Conservation (phyloP, 1,140 invertebrate species). For the Drosophila tristis region DNA sequence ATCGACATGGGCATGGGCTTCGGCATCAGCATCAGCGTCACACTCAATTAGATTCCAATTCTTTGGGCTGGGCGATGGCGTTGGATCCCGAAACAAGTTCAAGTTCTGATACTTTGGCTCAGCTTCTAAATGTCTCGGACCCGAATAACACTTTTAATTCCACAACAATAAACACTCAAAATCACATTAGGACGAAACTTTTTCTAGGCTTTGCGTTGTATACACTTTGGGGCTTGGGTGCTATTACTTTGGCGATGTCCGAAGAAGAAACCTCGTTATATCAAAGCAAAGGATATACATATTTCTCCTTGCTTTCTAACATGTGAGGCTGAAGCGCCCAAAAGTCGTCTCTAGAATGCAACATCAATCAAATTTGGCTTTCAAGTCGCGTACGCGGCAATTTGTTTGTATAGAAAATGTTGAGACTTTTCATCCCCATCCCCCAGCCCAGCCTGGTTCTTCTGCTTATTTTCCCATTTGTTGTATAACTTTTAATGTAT, state of each 20-base stretch:
- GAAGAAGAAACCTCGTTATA: neutral
- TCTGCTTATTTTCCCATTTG: constrained; percentile 30
- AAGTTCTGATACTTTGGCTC: constrained; percentile 20
- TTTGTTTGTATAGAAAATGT: constrained; percentile 82
- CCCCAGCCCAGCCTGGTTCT: neutral
- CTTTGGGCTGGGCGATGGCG: constrained; percentile 46
- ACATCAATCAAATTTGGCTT: constrained; percentile 82
- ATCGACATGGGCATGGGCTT: constrained; percentile 2
- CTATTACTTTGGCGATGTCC: no score
- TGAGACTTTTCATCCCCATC: constrained; percentile 50
- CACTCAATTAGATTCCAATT: constrained; percentile 78
- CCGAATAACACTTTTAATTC: constrained; percentile 58
- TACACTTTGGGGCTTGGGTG: no score
- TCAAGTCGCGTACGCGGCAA: constrained; percentile 80
- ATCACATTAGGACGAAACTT: constrained; percentile 71
- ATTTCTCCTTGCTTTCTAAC: neutral
- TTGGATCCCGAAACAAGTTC: constrained; percentile 16
- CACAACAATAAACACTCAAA: constrained; percentile 80
- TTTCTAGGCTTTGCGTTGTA: neutral
- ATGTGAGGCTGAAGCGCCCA: constrained; percentile 34
- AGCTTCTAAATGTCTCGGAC: neutral
- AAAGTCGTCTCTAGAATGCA: constrained; percentile 61
- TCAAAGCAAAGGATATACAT: neutral
- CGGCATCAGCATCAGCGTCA: constrained; percentile 14
- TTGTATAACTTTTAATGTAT: constrained; percentile 80